phyloP scores from a whole-genome alignment of 2,797 vertebrate genomes.

The Naso thynnoides region DNA sequence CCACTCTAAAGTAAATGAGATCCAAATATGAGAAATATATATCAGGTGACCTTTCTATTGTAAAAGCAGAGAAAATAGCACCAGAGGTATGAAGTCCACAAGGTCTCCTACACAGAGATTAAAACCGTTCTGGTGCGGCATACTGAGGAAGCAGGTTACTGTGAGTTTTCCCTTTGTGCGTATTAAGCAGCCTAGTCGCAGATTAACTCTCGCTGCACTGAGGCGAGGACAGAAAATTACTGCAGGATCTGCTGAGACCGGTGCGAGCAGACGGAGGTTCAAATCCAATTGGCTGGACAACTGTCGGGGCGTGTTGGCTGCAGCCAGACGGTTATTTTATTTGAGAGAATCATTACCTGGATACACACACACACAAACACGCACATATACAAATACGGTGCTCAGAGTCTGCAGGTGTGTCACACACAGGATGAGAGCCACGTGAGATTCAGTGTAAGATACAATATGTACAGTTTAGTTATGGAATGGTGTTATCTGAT shows the following conservation, averaged over 20 bases:
- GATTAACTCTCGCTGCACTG: conserved; percentile 59
- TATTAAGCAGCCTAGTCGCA: conserved; percentile 59
- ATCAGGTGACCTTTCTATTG: neutral
- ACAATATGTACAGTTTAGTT: neutral
- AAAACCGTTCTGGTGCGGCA: conserved; percentile 20
- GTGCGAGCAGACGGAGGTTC: conserved; percentile 5
- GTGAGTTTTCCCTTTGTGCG: conserved; percentile 43
- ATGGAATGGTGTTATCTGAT: neutral
- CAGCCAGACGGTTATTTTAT: conserved; percentile 35
- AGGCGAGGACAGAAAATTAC: conserved; percentile 39
- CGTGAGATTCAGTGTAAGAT: neutral
- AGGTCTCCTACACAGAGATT: conserved; percentile 25
- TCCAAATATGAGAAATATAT: neutral
- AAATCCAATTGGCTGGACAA: conserved; percentile 38
- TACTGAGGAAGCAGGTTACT: conserved; percentile 49
- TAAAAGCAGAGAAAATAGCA: neutral
- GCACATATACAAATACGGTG: neutral
- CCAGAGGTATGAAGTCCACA: conserved; percentile 6
- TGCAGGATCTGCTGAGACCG: conserved; percentile 23
- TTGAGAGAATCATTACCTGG: conserved; percentile 2
- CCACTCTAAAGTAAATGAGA: neutral
- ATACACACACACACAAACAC: neutral
- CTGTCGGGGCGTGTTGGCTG: neutral
- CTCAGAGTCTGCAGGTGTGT: neutral
- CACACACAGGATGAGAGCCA: neutral